Evolutionary conservation across 2,797 vertebrate species (phyloP).

Genomic region (Sphaeramia orbicularis): DNA sequence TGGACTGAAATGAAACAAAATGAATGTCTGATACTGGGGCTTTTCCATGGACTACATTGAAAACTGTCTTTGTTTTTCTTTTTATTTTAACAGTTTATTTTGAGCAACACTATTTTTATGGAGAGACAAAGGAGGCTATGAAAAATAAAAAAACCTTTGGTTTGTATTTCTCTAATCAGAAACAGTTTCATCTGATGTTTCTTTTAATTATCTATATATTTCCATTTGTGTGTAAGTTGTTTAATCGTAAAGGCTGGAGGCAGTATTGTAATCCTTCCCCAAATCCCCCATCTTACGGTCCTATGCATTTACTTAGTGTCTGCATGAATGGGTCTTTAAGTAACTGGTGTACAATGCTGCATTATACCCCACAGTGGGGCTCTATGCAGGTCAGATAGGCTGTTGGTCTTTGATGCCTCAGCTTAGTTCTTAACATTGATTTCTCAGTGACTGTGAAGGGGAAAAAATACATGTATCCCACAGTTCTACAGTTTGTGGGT

Average conservation of each 20-base stretch:
- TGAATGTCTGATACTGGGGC: conserved; percentile 85
- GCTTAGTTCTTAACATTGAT: conserved; percentile 78
- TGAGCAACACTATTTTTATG: conserved; percentile 88
- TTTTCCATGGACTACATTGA: conserved; percentile 84
- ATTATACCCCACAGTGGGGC: conserved; percentile 82
- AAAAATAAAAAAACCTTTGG: conserved; percentile 84
- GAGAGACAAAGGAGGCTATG: conserved; percentile 84
- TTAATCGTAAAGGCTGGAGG: conserved; percentile 67
- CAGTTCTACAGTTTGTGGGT: conserved; percentile 69
- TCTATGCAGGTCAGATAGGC: conserved; percentile 83
- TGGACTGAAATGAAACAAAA: conserved; percentile 74
- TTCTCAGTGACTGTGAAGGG: conserved; percentile 76
- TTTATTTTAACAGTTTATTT: conserved; percentile 80
- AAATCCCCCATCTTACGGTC: conserved; percentile 67
- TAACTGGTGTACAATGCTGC: conserved; percentile 82
- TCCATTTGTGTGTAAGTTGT: conserved; percentile 71
- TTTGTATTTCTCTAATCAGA: conserved; percentile 88
- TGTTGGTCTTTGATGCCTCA: conserved; percentile 80
- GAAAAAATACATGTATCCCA: conserved; percentile 75
- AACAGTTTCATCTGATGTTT: conserved; percentile 73
- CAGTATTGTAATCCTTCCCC: conserved; percentile 71
- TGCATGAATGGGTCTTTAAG: conserved; percentile 84
- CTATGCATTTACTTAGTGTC: conserved; percentile 81
- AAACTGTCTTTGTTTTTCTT: conserved; percentile 71
- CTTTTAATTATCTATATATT: conserved; percentile 63